These are phyloP conservation scores for Xestia xanthographa DNA, from an alignment of 2,888 invertebrate species.

Conservation along the genomic window DNA sequence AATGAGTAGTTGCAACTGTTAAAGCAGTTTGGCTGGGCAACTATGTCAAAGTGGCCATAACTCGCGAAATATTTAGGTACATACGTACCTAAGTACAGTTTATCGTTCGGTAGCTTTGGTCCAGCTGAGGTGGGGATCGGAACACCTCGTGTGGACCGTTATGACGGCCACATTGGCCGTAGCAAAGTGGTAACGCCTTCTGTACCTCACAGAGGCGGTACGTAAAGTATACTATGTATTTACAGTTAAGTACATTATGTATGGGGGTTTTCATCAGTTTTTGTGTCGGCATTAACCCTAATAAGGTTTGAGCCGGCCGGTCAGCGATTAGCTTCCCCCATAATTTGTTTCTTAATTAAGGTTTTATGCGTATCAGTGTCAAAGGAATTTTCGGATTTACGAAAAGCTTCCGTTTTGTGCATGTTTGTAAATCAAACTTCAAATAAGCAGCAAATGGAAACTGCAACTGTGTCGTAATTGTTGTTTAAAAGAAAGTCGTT, in stretches of 20 bases:
- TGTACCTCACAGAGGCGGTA: slow-evolving; percentile 72
- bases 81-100: slow-evolving; percentile 69
- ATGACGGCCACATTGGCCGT: slow-evolving; percentile 73
- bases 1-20: slow-evolving; percentile 48
- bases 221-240: slow-evolving; percentile 58
- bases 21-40: slow-evolving; percentile 47
- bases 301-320: slow-evolving; percentile 26
- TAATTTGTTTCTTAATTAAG: slow-evolving; percentile 18
- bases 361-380: slow-evolving; percentile 5
- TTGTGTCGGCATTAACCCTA: slow-evolving; percentile 40
- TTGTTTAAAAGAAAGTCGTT: slow-evolving; percentile 1
- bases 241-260: slow-evolving; percentile 61
- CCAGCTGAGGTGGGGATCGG: slow-evolving; percentile 69
- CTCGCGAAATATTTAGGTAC: slow-evolving; percentile 66
- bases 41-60: slow-evolving; percentile 58
- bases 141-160: slow-evolving; percentile 73
- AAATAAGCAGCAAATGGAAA: neutral
- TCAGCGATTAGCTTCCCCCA: slow-evolving; percentile 35
- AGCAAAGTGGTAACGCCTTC: slow-evolving; percentile 73
- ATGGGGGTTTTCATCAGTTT: slow-evolving; percentile 52
- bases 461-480: neutral
- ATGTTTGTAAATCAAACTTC: neutral
- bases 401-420: slow-evolving; percentile 24
- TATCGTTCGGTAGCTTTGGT: slow-evolving; percentile 65
- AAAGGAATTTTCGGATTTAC: neutral